Percentiles rank a stretch among this genome's conserved stretches.
phyloP scores from a whole-genome alignment of 1,140 invertebrate species.

The Metopolophium dirhodum region DNA sequence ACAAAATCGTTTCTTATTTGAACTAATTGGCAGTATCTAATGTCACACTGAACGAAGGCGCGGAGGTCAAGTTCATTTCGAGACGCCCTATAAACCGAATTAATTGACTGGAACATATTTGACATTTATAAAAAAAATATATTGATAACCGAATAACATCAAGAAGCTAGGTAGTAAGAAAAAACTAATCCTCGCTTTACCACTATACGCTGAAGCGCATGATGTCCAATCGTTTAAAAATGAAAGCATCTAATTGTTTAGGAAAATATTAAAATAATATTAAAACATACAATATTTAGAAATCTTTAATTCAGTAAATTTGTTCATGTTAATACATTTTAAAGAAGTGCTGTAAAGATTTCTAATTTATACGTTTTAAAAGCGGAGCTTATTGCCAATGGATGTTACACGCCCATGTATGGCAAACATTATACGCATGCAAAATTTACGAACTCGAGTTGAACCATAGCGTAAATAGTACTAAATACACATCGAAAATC shows the following conservation, averaged over 20 bases:
- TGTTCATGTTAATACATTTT: not conserved
- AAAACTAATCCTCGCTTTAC: not conserved
- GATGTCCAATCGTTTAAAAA: constrained; percentile 16
- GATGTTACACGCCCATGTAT: not conserved
- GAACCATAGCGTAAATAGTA: not conserved
- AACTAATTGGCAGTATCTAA: constrained; percentile 3
- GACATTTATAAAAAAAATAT: not conserved
- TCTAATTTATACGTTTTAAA: constrained; percentile 39
- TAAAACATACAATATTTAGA: constrained; percentile 27
- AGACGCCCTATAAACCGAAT: constrained; percentile 24
- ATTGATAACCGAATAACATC: not conserved
- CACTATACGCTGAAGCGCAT: not conserved
- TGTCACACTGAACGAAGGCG: not conserved
- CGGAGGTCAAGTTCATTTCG: not conserved
- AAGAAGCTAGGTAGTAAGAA: not conserved
- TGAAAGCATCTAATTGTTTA: not conserved
- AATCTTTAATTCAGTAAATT: not conserved
- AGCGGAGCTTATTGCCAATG: not conserved
- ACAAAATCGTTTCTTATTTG: not conserved
- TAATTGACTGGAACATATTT: constrained; percentile 42
- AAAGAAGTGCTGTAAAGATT: not conserved
- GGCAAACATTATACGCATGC: not conserved
- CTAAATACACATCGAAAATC: not conserved
- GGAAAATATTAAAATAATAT: not conserved
- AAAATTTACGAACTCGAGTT: not conserved